Percentiles rank a stretch among this genome's conserved stretches.
These are phyloP conservation scores for Cataglyphis albicans DNA, from an alignment of 2,888 invertebrate species.

Conservation along the genomic window DNA sequence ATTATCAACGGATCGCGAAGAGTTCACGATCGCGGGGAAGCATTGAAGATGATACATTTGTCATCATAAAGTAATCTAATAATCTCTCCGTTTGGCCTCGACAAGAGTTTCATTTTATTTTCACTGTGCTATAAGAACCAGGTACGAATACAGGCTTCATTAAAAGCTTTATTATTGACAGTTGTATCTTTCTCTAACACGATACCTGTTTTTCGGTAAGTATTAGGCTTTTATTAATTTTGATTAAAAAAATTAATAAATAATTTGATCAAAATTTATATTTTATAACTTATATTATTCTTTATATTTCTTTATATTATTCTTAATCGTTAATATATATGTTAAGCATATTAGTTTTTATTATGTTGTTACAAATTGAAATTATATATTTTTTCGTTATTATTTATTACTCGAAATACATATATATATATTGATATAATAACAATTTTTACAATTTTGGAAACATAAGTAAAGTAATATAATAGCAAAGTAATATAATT, in stretches of 20 bases:
- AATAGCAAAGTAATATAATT: no score
- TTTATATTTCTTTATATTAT: not conserved
- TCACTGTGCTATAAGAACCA: conserved; percentile 23
- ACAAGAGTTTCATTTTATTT: conserved; percentile 18
- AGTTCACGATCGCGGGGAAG: conserved; percentile 38
- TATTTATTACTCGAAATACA: not conserved
- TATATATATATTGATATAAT: not conserved
- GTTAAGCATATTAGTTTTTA: not conserved
- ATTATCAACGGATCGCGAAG: conserved; percentile 49
- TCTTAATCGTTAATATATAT: no score
- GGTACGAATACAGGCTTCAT: conserved; percentile 45
- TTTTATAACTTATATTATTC: not conserved
- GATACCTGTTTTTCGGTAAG: not conserved
- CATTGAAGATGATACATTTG: conserved; percentile 59
- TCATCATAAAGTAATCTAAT: conserved; percentile 60
- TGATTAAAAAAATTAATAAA: not conserved
- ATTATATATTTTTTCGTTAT: not conserved
- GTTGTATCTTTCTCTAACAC: not conserved
- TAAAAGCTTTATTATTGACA: not conserved
- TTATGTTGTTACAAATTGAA: not conserved
- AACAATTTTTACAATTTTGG: not conserved
- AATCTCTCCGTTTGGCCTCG: not conserved
- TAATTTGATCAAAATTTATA: not conserved
- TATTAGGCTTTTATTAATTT: not conserved
- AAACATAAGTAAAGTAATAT: not conserved